phyloP scores from a whole-genome alignment of 2,888 invertebrate genomes.

The Pterostichus niger region DNA sequence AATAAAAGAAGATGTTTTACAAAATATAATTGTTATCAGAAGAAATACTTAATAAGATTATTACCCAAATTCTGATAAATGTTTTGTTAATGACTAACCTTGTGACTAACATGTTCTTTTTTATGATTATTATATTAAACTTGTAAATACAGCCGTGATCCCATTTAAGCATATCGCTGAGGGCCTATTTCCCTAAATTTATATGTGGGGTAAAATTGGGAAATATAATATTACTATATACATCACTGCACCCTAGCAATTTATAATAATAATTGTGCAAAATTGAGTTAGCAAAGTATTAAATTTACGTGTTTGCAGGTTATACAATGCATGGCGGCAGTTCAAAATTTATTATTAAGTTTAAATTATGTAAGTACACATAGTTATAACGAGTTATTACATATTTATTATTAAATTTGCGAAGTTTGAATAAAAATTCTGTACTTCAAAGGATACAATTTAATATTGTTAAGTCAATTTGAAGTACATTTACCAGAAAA shows the following conservation, averaged over 20 bases:
- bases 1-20: too few species aligned
- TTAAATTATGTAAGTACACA: not conserved
- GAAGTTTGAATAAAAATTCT: not conserved
- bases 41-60: too few species aligned
- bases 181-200: conserved; percentile 28
- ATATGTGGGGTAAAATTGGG: conserved; percentile 16
- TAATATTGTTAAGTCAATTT: conserved; percentile 28
- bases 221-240: not conserved
- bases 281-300: conserved; percentile 24
- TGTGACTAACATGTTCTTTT: too few species aligned
- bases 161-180: conserved; percentile 21
- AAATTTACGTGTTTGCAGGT: conserved; percentile 13
- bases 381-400: conserved; percentile 13
- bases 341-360: conserved; percentile 21
- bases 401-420: conserved; percentile 29
- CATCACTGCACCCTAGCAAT: not conserved
- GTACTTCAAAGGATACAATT: conserved; percentile 17
- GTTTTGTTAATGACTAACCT: too few species aligned
- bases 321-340: conserved; percentile 2
- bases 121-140: too few species aligned
- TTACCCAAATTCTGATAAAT: not conserved
- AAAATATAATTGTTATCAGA: too few species aligned
- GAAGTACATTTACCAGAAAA: conserved; percentile 32
- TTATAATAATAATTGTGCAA: conserved; percentile 4
- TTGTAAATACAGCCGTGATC: conserved; percentile 9